phyloP scores from a whole-genome alignment of 1,140 invertebrate genomes.

The Macrobrachium rosenbergii region DNA sequence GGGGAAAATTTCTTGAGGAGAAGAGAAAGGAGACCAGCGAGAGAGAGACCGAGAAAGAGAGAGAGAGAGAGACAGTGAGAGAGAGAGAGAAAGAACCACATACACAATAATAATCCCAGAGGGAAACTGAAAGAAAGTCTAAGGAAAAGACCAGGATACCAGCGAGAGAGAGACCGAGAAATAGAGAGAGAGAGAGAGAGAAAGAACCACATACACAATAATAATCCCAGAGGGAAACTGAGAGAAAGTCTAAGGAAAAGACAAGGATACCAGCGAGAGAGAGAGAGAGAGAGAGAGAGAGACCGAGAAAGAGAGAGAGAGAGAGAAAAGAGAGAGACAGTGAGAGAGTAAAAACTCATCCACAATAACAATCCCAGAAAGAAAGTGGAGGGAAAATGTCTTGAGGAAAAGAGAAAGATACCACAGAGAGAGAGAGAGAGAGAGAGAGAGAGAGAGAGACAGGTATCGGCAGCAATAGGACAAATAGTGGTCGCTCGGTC shows the following conservation, averaged over 20 bases:
- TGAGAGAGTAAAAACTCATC: not conserved
- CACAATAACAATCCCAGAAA: not conserved
- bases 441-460: no score
- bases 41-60: no score
- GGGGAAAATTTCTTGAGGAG: not conserved
- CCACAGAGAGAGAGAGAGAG: no score
- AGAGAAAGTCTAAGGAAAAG: no score
- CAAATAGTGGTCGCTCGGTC: no score
- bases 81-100: not conserved
- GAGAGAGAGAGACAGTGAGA: not conserved
- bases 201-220: no score
- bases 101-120: not conserved
- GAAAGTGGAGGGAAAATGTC: not conserved
- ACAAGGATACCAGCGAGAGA: no score
- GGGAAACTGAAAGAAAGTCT: not conserved
- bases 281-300: conserved; percentile 7
- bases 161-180: no score
- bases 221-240: no score
- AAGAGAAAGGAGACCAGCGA: not conserved
- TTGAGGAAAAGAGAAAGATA: not conserved
- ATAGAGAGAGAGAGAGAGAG: no score
- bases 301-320: conserved; percentile 28
- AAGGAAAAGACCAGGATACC: not conserved
- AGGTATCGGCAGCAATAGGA: no score
- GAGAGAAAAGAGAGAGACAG: conserved; percentile 14